Evolutionary conservation across 2,888 invertebrate genomes (phyloP), one percentile per base, ranked within the genome.

Genomic region (Apotomis capreana): DNA sequence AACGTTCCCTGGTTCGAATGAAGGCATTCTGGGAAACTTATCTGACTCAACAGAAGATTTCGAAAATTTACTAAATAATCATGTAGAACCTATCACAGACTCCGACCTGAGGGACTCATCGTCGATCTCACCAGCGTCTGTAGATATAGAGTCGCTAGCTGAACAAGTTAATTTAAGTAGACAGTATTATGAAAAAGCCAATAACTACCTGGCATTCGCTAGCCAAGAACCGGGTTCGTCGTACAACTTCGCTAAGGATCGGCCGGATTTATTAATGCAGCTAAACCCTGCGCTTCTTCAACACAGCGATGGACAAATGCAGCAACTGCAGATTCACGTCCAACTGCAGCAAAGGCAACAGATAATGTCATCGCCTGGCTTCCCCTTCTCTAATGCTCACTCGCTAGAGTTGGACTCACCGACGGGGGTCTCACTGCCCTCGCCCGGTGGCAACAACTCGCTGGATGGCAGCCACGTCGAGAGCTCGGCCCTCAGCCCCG

Each of bases 31-130:
- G 77, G 97, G 97, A 80, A 96, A 95, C 79, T 91, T 97, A 10
- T 95, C 96, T 51, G 97, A 97, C 84, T 97, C 97, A 0, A 95
- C 97, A 0, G 96, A 96, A 15, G 97, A 97, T 81, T 94, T 97
- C 65, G 95, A 95, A 73, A 95, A 94, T 69, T 96, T 97, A 84
- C 90, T 97, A 73, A 96, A 96, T 81, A 94, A 96, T 74, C 94
- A 95, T 63, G 95, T 95, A 62, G 96, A 96, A 83, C 94, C 96
- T 58, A 93, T 95, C 51, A 94, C 94, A 13, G 95, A 95, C 79
- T 87, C 92, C 8, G 96, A 96, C 76, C 90, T 96, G 71, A 95
- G 96, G 78, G 96, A 96, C 76, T 94, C 95, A 26, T 96, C 96
- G 0, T 95, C 96, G 3, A 94, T 96, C 77, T 95, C 96, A 0